phyloP scores from a whole-genome alignment of 2,113 vertebrate genomes.

The Macquaria australasica region DNA sequence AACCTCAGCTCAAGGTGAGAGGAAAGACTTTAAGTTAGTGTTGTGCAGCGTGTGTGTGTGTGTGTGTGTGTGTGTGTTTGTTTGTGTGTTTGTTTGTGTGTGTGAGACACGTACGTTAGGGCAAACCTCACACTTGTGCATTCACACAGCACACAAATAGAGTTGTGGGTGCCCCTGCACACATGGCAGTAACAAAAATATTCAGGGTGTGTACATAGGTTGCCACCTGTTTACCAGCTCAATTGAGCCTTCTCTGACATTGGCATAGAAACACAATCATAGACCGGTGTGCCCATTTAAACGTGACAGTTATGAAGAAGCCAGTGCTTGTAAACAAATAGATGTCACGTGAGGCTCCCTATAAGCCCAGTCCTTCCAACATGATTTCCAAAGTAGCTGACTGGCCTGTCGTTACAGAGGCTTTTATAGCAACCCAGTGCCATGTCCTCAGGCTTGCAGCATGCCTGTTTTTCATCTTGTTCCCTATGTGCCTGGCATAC shows the following conservation, averaged over 20 bases:
- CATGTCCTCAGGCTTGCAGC: constrained; percentile 1
- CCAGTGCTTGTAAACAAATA: constrained; percentile 10
- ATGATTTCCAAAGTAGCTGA: constrained; percentile 13
- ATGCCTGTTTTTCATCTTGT: constrained; percentile 7
- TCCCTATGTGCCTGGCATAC: background rate
- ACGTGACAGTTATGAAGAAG: background rate
- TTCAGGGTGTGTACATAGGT: constrained; percentile 21
- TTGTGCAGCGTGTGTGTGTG: background rate
- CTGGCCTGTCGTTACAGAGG: background rate
- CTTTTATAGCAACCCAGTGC: constrained; percentile 14
- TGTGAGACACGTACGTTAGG: background rate
- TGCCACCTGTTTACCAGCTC: constrained; percentile 54
- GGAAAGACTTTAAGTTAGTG: background rate
- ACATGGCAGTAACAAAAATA: background rate
- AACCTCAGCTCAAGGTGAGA: constrained; percentile 69
- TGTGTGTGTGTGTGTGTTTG: too few species aligned
- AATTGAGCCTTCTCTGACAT: constrained; percentile 30
- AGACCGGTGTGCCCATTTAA: background rate
- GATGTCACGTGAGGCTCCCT: background rate
- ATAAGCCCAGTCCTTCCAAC: background rate
- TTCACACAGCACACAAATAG: constrained; percentile 29
- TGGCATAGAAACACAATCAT: constrained; percentile 13
- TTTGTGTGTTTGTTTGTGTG: too few species aligned
- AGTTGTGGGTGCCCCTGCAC: background rate
- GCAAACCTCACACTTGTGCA: background rate